Evolutionary conservation across 2,113 vertebrate genomes (phyloP), one percentile per base, ranked within the genome.

Genomic region (Psephotus haematonotus): DNA sequence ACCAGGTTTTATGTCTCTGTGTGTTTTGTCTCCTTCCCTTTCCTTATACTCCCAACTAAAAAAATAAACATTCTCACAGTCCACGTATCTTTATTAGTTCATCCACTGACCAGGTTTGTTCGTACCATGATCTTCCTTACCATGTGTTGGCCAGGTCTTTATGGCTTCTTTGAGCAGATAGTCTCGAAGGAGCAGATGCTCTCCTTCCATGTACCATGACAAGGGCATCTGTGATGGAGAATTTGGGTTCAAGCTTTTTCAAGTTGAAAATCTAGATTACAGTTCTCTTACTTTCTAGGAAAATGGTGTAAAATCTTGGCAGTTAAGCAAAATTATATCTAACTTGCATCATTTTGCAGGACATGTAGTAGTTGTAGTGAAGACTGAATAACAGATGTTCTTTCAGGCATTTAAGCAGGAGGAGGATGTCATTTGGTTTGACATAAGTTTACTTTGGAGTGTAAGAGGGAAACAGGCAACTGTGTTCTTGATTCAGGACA

Each of bases 261-360:
- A 62, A 41, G 16, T 7, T 75, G 18, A 84, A 69, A 23, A 41
- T 70, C 2, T 81, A 53, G 24, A 43, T 62, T 62, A 65, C 14
- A 35, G 25, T 60, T 74, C 16, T 78, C 17, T 33, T 82, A 47
- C 9, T 86, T 89, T 39, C 33, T 67, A 35, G 55, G 28, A 67
- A 82, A 71, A 31, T 28, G 24, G 7, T 74, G 44, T 65, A 47
- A 77, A 71, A 60, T 43, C 37, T 20, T 33, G 15, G 1, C 1
- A 0, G 28, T 59, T 63, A 79, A 75, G n/a, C 41, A 79, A 70
- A 79, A 46, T 53, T 35, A 24, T 47, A 23, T 53, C 31, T 59
- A 59, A 49, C 22, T 77, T 5, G 0, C 25, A 14, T 79, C 2
- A 14, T 14, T 39, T 52, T 49, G 6, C 0, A 0, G 25, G 27